Conservation (phyloP, 2,888 invertebrate genomes). For the Willowsia nigromaculata region DNA sequence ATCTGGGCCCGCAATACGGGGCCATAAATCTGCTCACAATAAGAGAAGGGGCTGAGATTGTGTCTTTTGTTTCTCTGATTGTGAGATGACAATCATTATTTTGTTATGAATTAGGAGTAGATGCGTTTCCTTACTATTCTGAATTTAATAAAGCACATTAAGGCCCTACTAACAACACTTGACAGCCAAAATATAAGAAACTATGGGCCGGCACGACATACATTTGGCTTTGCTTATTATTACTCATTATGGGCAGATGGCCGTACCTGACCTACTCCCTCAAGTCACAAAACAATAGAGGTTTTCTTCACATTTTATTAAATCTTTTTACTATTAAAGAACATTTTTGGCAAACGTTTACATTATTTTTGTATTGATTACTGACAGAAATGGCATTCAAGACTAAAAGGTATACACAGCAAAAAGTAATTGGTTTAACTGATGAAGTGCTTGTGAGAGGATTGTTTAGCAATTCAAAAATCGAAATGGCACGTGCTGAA, state of each 20-base stretch:
- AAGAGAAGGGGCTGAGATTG: conserved; percentile 15
- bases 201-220: conserved; percentile 14
- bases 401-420: neutral
- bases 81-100: neutral
- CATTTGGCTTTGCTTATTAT: neutral
- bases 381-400: conserved; percentile 14
- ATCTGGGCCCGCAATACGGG: neutral
- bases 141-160: neutral
- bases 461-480: neutral
- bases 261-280: conserved; percentile 69
- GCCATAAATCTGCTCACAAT: conserved; percentile 6
- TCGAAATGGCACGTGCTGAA: conserved; percentile 10
- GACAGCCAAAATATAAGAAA: neutral
- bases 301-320: conserved; percentile 7
- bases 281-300: conserved; percentile 35
- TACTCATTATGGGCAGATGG: conserved; percentile 58
- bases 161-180: no score
- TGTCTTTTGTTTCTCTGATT: conserved; percentile 1
- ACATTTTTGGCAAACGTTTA: conserved; percentile 47
- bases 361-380: conserved; percentile 24
- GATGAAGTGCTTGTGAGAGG: neutral
- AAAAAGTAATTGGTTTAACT: neutral
- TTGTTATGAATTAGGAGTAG: neutral
- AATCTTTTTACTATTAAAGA: neutral
- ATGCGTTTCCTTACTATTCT: neutral